These are phyloP conservation scores for Tetramorium bicarinatum DNA, from an alignment of 2,888 invertebrate species.

Conservation along the genomic window DNA sequence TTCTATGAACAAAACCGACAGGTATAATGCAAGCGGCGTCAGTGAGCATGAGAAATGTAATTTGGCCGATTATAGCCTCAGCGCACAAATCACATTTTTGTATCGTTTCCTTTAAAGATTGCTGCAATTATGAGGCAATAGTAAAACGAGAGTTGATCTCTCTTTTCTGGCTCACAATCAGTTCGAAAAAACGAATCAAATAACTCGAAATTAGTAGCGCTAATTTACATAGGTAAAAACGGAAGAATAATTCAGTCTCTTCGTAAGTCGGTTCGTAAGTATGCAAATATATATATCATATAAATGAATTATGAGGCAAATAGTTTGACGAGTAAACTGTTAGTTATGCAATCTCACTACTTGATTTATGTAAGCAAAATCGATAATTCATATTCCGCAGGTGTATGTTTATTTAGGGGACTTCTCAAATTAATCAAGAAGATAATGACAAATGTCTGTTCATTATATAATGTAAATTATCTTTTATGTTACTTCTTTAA, in stretches of 20 bases:
- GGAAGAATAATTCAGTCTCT: not conserved
- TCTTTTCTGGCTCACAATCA: not conserved
- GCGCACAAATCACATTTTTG: slow-evolving; percentile 13
- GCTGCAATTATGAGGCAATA: slow-evolving; percentile 17
- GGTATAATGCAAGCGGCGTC: slow-evolving; percentile 29
- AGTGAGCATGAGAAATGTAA: slow-evolving; percentile 58
- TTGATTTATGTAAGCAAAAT: slow-evolving; percentile 42
- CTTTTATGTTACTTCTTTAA: not conserved
- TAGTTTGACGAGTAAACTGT: slow-evolving; percentile 29
- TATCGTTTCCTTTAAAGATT: not conserved
- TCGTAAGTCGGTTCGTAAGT: not conserved
- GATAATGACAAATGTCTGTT: slow-evolving; percentile 3
- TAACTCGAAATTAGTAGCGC: not conserved
- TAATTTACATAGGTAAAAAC: slow-evolving; percentile 12
- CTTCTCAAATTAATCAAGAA: slow-evolving; percentile 37
- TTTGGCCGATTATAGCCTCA: slow-evolving; percentile 47
- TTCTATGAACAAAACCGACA: slow-evolving; percentile 30
- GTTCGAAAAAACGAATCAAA: not conserved
- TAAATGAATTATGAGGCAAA: slow-evolving; percentile 21
- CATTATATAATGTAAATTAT: slow-evolving; percentile 23
- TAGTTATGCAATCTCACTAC: slow-evolving; percentile 30
- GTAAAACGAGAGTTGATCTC: not conserved
- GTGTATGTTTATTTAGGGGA: not conserved
- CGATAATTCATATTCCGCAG: slow-evolving; percentile 35
- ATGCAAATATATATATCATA: not conserved